Percentiles rank a stretch among this genome's conserved stretches.
These are phyloP conservation scores for Sceloporus undulatus DNA, from an alignment of 2,113 vertebrate genomes.

Conservation along the genomic window DNA sequence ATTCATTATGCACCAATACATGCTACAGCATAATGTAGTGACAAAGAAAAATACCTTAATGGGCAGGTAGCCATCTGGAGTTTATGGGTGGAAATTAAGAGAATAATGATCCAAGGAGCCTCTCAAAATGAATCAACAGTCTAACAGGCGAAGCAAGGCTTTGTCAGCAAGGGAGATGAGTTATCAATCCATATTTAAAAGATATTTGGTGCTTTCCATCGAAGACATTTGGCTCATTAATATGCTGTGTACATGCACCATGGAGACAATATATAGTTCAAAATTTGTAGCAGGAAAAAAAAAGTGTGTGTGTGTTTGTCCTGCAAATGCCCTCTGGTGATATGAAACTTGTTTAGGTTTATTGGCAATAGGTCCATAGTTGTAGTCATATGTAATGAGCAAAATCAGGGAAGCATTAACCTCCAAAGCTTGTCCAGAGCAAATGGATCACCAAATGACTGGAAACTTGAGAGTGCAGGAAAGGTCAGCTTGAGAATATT, in stretches of 20 bases:
- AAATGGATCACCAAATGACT: too few species aligned
- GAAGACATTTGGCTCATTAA: slow-evolving; percentile 31
- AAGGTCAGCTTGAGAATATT: too few species aligned
- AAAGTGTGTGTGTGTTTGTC: not conserved
- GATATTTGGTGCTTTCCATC: not conserved
- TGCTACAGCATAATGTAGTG: slow-evolving; percentile 52
- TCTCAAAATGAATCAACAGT: slow-evolving; percentile 46
- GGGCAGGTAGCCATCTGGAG: slow-evolving; percentile 61
- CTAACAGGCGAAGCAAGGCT: slow-evolving; percentile 51
- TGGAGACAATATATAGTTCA: not conserved
- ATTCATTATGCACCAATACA: slow-evolving; percentile 50
- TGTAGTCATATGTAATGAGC: not conserved
- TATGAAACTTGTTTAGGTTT: not conserved
- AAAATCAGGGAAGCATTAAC: too few species aligned
- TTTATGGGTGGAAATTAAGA: slow-evolving; percentile 41
- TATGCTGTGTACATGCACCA: slow-evolving; percentile 29
- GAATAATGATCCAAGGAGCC: slow-evolving; percentile 60
- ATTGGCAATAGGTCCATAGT: not conserved
- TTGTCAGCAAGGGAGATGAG: slow-evolving; percentile 50
- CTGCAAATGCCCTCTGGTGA: slow-evolving; percentile 9
- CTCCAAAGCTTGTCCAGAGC: too few species aligned
- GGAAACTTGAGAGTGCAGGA: too few species aligned
- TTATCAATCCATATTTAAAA: slow-evolving; percentile 10
- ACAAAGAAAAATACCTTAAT: slow-evolving; percentile 64
- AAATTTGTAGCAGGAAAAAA: not conserved